These are phyloP conservation scores for Kryptolebias marmoratus DNA, from an alignment of 2,113 vertebrate genomes.

Conservation along the genomic window DNA sequence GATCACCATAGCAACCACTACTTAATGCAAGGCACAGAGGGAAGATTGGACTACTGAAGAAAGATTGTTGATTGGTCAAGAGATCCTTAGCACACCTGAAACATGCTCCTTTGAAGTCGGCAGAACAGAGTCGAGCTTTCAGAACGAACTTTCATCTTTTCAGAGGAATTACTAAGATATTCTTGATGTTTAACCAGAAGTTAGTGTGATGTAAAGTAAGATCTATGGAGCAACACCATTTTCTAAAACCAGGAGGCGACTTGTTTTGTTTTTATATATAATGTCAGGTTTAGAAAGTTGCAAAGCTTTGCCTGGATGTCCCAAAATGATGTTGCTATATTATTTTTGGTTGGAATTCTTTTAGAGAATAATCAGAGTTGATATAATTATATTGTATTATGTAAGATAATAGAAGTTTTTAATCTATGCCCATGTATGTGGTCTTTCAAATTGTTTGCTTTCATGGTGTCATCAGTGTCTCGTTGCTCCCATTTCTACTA, in stretches of 20 bases:
- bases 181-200: background rate
- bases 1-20: constrained; percentile 44
- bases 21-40: constrained; percentile 19
- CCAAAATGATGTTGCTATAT: constrained; percentile 16
- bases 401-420: constrained; percentile 20
- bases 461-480: constrained; percentile 5
- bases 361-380: constrained; percentile 36
- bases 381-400: constrained; percentile 31
- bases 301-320: background rate
- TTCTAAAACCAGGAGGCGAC: background rate
- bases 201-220: background rate
- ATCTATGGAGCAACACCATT: background rate
- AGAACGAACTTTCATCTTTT: constrained; percentile 2
- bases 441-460: constrained; percentile 16
- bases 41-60: constrained; percentile 25
- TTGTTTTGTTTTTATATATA: constrained; percentile 13
- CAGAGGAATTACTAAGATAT: background rate
- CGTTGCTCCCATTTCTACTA: constrained; percentile 31
- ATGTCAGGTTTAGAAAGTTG: constrained; percentile 27
- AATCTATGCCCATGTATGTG: constrained; percentile 33
- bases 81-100: constrained; percentile 40
- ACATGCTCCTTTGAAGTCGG: constrained; percentile 27
- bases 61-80: constrained; percentile 44
- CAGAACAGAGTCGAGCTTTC: constrained; percentile 12
- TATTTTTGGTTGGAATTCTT: constrained; percentile 12